Evolutionary conservation across 2,888 invertebrate species (phyloP).

Genomic region (Torymus auratus): DNA sequence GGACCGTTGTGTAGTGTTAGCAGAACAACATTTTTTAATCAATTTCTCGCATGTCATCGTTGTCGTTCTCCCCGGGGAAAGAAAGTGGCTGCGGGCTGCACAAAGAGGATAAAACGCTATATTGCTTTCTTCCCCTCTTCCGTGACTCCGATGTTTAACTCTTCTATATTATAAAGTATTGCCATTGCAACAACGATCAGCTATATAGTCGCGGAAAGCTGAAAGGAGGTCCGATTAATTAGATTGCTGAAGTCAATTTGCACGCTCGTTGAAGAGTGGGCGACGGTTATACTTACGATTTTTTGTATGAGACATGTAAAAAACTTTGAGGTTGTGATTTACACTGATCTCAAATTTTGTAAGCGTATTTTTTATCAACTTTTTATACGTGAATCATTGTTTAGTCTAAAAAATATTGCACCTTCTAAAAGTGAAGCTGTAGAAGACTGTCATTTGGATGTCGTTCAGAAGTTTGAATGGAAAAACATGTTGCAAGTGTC

Average conservation of each 20-base stretch:
- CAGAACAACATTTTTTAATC: constrained; percentile 12
- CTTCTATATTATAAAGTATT: not conserved
- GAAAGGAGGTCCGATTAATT: constrained; percentile 11
- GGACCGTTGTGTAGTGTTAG: constrained; percentile 11
- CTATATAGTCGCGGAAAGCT: constrained; percentile 37
- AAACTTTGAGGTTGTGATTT: not conserved
- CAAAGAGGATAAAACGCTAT: not conserved
- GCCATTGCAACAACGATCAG: constrained; percentile 42
- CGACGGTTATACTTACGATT: not conserved
- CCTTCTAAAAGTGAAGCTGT: not conserved
- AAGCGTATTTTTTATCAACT: constrained; percentile 11
- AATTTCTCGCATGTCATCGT: constrained; percentile 6
- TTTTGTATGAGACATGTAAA: constrained; percentile 5
- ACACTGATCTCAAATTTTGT: constrained; percentile 15
- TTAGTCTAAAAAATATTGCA: constrained; percentile 3
- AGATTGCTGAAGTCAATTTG: constrained; percentile 34
- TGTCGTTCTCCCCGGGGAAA: not conserved
- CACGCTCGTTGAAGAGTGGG: not conserved
- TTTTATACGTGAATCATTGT: constrained; percentile 17
- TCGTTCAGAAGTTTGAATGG: not conserved
- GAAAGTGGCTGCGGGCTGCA: not conserved
- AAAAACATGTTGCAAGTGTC: constrained; percentile 33
- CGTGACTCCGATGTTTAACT: constrained; percentile 37
- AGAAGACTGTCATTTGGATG: constrained; percentile 13
- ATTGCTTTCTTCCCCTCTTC: not conserved